Conservation (phyloP, 2,888 invertebrate species). For the Brachyptera risi region DNA sequence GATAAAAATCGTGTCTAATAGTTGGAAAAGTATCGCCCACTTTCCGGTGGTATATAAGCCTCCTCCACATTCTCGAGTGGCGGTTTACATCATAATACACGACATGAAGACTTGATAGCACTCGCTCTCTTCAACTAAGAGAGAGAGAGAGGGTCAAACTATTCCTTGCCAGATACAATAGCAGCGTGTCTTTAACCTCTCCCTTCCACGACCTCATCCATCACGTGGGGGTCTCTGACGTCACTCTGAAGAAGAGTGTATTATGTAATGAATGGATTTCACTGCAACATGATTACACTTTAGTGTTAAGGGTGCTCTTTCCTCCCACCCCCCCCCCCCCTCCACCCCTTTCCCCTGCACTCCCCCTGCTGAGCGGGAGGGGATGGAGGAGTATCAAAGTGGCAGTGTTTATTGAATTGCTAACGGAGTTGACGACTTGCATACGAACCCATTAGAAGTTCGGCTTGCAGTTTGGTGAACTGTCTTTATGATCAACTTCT, state of each 20-base stretch:
- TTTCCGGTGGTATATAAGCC: too few relatives aligned
- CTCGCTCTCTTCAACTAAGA: not conserved
- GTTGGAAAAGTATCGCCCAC: too few relatives aligned
- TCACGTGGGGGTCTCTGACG: slow-evolving; percentile 24
- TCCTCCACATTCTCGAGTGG: too few relatives aligned
- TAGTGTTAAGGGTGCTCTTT: slow-evolving; percentile 3
- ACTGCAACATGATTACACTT: slow-evolving; percentile 5
- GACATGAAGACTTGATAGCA: not conserved
- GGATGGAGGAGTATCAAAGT: not conserved
- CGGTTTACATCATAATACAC: too few relatives aligned
- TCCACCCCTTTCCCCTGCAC: too few relatives aligned
- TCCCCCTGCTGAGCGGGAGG: not conserved
- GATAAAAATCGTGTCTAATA: too few relatives aligned
- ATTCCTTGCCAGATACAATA: slow-evolving; percentile 24
- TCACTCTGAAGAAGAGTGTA: slow-evolving; percentile 17
- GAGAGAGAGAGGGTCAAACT: slow-evolving; percentile 11
- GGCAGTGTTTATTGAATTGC: slow-evolving; percentile 6
- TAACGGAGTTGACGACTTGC: not conserved
- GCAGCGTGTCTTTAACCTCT: slow-evolving; percentile 24
- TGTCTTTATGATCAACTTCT: too few relatives aligned
- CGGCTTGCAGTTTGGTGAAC: too few relatives aligned
- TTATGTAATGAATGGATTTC: slow-evolving; percentile 11
- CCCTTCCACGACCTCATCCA: slow-evolving; percentile 20
- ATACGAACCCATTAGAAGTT: not conserved
- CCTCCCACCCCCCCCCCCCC: too few relatives aligned